Percentiles rank a stretch among this genome's conserved stretches.
phyloP scores from a whole-genome alignment of 37 sponge, comb jelly and placozoan genomes.

The Eunapius fragilis region DNA sequence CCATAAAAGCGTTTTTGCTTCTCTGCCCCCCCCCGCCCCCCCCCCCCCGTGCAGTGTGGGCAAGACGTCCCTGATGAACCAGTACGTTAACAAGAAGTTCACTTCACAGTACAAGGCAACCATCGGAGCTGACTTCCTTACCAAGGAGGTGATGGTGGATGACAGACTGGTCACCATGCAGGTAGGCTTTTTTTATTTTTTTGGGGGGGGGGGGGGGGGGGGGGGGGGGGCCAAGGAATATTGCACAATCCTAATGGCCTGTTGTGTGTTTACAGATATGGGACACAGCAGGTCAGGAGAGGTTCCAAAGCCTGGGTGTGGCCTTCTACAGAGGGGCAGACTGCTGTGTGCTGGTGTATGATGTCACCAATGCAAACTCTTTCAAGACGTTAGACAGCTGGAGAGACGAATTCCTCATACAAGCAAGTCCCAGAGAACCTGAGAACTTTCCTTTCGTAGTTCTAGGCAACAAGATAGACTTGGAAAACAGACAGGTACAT shows the following conservation, averaged over 20 bases:
- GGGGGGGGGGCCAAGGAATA: no score
- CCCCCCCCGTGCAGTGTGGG: slow-evolving; percentile 98
- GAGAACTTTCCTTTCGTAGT: slow-evolving; percentile 99
- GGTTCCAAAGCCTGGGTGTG: slow-evolving; percentile 98
- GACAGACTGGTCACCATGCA: slow-evolving; percentile 99
- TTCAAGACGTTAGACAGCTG: slow-evolving; percentile 98
- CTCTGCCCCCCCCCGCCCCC: no score
- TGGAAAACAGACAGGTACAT: slow-evolving; percentile 69
- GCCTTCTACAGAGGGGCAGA: slow-evolving; percentile 99
- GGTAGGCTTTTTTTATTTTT: no score
- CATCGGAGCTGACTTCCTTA: slow-evolving; percentile 99
- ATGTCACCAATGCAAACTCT: slow-evolving; percentile 96
- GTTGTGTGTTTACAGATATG: slow-evolving; percentile 65
- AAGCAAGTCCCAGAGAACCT: slow-evolving; percentile 96
- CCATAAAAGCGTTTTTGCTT: no score
- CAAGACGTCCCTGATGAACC: slow-evolving; percentile 99
- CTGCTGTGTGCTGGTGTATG: slow-evolving; percentile 96
- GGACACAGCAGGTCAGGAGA: slow-evolving; percentile 99
- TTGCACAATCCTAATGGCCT: neutral
- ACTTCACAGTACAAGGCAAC: slow-evolving; percentile 99
- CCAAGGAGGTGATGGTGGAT: slow-evolving; percentile 98
- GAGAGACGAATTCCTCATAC: slow-evolving; percentile 99
- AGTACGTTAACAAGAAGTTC: slow-evolving; percentile 99
- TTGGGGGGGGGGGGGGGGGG: no score
- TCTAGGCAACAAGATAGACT: slow-evolving; percentile 98